Percentiles rank a stretch among this genome's conserved stretches.
These are phyloP conservation scores for Ameiurus melas DNA, from an alignment of 2,113 vertebrate genomes.

Conservation along the genomic window DNA sequence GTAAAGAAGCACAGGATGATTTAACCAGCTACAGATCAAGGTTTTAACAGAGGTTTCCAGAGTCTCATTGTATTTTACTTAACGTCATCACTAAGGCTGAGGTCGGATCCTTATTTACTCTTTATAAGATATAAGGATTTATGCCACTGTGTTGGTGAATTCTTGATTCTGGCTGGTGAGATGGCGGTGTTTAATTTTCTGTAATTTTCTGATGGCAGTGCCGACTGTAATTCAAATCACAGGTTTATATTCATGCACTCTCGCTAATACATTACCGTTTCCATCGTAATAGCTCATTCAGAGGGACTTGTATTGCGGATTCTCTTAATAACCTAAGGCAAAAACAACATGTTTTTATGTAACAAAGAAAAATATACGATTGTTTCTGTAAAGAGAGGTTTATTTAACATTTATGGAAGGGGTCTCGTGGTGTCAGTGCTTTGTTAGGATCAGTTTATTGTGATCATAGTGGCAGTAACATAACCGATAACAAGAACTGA, in stretches of 20 bases:
- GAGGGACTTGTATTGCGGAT: neutral
- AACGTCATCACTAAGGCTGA: neutral
- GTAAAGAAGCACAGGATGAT: conserved; percentile 13
- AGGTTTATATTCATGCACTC: too few relatives aligned
- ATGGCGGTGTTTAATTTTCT: neutral
- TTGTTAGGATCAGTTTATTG: neutral
- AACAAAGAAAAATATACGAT: neutral
- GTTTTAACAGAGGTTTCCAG: neutral
- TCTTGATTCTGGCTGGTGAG: neutral
- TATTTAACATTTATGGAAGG: neutral
- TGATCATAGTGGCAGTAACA: neutral
- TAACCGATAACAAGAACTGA: neutral
- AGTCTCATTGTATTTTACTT: neutral
- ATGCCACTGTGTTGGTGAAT: neutral
- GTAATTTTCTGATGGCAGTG: neutral
- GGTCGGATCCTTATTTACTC: neutral
- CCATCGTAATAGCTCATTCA: neutral
- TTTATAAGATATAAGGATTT: neutral
- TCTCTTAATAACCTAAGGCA: neutral
- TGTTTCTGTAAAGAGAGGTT: neutral
- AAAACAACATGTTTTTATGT: neutral
- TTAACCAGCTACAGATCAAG: conserved; percentile 5
- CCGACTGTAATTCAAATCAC: neutral
- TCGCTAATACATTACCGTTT: neutral
- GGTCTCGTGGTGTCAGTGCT: neutral